Evolutionary conservation across 1,140 invertebrate genomes (phyloP).

Genomic region (Bombus waltoni): DNA sequence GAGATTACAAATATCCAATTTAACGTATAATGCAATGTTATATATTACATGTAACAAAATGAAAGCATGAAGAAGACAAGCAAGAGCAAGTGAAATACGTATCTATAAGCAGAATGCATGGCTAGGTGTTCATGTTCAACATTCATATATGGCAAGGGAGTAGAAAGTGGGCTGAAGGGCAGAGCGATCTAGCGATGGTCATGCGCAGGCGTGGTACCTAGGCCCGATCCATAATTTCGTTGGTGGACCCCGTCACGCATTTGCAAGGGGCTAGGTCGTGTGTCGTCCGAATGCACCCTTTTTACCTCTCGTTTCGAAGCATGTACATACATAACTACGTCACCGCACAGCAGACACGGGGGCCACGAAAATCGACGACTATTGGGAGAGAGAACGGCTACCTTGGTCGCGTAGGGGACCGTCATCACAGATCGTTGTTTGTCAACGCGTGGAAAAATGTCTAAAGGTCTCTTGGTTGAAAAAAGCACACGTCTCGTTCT

Average conservation of each 20-base stretch:
- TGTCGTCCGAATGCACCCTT: slow-evolving; percentile 54
- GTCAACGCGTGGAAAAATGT: no score
- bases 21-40: neutral
- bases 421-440: neutral
- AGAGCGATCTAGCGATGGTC: slow-evolving; percentile 45
- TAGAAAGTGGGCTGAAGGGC: slow-evolving; percentile 31
- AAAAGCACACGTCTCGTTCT: neutral
- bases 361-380: slow-evolving; percentile 30
- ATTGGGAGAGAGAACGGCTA: neutral
- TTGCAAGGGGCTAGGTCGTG: slow-evolving; percentile 59
- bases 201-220: slow-evolving; percentile 58
- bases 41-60: neutral
- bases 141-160: slow-evolving; percentile 1
- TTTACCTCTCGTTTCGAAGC: slow-evolving; percentile 33
- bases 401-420: neutral
- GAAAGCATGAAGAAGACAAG: neutral
- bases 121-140: slow-evolving; percentile 2
- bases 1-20: neutral
- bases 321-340: neutral
- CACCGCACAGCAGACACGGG: neutral
- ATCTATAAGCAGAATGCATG: neutral
- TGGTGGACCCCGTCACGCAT: slow-evolving; percentile 69
- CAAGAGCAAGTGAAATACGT: neutral
- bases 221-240: slow-evolving; percentile 71
- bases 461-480: neutral